These are phyloP conservation scores for Lasaia peninsularis DNA, from an alignment of 1,140 invertebrate genomes.

Conservation along the genomic window DNA sequence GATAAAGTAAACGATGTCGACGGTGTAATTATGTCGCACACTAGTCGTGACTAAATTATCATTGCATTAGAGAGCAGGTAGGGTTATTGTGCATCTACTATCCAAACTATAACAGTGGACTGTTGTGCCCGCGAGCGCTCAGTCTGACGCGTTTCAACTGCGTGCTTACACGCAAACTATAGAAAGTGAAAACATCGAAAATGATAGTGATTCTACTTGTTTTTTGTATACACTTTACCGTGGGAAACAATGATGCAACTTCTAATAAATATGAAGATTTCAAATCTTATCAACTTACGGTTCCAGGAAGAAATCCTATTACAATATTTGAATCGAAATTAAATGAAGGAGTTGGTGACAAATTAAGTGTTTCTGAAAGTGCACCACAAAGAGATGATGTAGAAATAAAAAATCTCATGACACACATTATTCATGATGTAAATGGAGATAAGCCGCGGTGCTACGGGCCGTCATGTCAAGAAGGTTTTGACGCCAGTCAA, in stretches of 20 bases:
- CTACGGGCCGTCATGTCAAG: slow-evolving; percentile 70
- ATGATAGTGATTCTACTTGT: slow-evolving; percentile 55
- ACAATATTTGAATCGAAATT: slow-evolving; percentile 73
- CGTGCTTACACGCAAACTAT: slow-evolving; percentile 50
- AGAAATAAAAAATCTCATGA: slow-evolving; percentile 69
- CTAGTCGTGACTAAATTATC: slow-evolving; percentile 68
- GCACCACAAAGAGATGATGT: slow-evolving; percentile 46
- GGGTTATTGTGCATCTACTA: slow-evolving; percentile 64
- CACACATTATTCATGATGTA: slow-evolving; percentile 55
- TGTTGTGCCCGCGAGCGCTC: slow-evolving; percentile 45
- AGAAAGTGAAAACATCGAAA: slow-evolving; percentile 68
- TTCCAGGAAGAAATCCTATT: slow-evolving; percentile 76
- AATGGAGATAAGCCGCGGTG: slow-evolving; percentile 53
- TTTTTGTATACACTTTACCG: slow-evolving; percentile 42
- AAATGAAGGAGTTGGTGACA: slow-evolving; percentile 24
- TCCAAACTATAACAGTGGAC: slow-evolving; percentile 70
- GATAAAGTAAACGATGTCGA: slow-evolving; percentile 66
- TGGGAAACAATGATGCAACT: slow-evolving; percentile 40
- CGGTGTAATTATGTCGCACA: slow-evolving; percentile 66
- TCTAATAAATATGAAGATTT: slow-evolving; percentile 47
- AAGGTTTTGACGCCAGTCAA: slow-evolving; percentile 48
- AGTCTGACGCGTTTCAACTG: slow-evolving; percentile 54
- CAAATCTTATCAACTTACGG: slow-evolving; percentile 68
- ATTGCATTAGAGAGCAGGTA: slow-evolving; percentile 69
- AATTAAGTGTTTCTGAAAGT: slow-evolving; percentile 39